Conservation (phyloP, 2,113 vertebrate species). For the Tupaia chinensis region DNA sequence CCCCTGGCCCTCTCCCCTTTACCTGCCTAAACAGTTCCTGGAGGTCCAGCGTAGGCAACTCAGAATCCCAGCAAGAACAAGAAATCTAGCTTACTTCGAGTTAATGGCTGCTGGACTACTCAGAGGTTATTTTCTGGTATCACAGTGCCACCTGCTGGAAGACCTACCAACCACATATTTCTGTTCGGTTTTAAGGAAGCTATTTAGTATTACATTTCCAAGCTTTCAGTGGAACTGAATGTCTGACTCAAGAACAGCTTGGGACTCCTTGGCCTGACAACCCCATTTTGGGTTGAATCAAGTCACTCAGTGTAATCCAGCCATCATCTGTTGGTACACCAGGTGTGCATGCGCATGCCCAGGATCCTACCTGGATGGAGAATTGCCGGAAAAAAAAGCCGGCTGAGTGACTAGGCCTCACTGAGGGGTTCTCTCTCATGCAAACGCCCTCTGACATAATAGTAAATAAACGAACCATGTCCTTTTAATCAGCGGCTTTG, state of each 20-base stretch:
- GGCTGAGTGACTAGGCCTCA: too few species aligned
- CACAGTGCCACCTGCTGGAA: slow-evolving; percentile 49
- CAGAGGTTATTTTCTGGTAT: not conserved
- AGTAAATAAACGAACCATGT: too few species aligned
- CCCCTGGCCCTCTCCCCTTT: not conserved
- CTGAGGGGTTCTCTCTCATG: too few species aligned
- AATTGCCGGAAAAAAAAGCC: too few species aligned
- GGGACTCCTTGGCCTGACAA: not conserved
- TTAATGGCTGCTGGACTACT: not conserved
- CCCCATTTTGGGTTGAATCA: not conserved
- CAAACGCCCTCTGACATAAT: too few species aligned
- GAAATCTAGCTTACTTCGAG: not conserved
- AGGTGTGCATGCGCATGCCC: too few species aligned
- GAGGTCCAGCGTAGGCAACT: not conserved
- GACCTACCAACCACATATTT: not conserved
- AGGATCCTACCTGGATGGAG: too few species aligned
- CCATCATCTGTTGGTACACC: too few species aligned
- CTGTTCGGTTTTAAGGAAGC: not conserved
- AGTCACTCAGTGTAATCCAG: not conserved
- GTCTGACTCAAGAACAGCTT: not conserved
- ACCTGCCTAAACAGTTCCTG: not conserved
- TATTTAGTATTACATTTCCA: not conserved
- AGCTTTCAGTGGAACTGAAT: not conserved
- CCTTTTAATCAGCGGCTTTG: too few species aligned
- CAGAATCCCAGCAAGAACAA: not conserved